Percentiles rank a stretch among this genome's conserved stretches.
These are phyloP conservation scores for Caenorhabditis auriculariae DNA, from an alignment of 2,888 invertebrate species.

Conservation along the genomic window DNA sequence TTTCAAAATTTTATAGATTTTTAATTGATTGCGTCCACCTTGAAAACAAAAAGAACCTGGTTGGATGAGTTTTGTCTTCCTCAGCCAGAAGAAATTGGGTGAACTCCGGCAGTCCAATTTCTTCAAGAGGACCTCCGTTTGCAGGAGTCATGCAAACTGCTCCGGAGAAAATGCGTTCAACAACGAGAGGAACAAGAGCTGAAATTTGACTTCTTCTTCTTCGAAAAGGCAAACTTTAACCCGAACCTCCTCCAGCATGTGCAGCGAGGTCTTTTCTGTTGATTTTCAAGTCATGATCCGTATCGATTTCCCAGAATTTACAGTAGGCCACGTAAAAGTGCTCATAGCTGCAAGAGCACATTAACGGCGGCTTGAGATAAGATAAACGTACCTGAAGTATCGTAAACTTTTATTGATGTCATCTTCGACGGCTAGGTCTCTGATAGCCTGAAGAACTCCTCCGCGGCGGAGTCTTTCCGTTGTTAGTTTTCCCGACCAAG, in stretches of 20 bases:
- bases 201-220: constrained; percentile 59
- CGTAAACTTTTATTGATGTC: constrained; percentile 52
- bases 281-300: constrained; percentile 94
- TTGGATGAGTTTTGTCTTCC: constrained; percentile 95
- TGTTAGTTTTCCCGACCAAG: constrained; percentile 91
- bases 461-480: constrained; percentile 85
- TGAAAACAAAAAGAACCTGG: no score
- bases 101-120: constrained; percentile 97
- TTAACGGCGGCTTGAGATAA: constrained; percentile 74
- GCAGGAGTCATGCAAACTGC: constrained; percentile 72
- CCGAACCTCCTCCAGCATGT: constrained; percentile 88
- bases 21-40: no score
- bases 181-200: constrained; percentile 93
- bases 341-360: constrained; percentile 85
- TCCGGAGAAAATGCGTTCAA: constrained; percentile 93
- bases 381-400: constrained; percentile 35
- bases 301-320: constrained; percentile 99
- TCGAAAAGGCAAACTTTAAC: not conserved
- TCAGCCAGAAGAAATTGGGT: constrained; percentile 98
- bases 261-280: constrained; percentile 81
- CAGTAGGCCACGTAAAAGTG: constrained; percentile 99
- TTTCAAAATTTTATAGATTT: constrained; percentile 3
- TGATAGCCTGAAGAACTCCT: constrained; percentile 70
- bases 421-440: constrained; percentile 43
- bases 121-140: constrained; percentile 10